phyloP scores from a whole-genome alignment of 2,797 vertebrate species.

The Pangasius djambal region DNA sequence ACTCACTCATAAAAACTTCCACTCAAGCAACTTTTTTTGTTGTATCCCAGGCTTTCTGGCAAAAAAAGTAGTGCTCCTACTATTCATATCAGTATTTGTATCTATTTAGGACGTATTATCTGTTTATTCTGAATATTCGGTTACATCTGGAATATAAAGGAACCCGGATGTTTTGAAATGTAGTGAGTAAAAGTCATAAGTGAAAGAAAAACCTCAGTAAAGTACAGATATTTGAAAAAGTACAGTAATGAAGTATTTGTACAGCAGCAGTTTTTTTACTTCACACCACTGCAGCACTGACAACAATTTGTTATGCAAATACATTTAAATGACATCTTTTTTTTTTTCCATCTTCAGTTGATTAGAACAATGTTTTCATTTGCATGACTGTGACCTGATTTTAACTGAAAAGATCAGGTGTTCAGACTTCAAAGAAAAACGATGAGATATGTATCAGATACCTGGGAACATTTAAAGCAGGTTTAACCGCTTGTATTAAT shows the following conservation, averaged over 20 bases:
- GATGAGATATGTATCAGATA: not conserved
- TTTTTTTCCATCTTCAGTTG: not conserved
- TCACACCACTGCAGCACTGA: not conserved
- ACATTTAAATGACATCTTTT: not conserved
- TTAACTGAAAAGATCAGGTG: not conserved
- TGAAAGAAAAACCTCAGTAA: not conserved
- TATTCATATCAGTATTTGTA: too few relatives aligned
- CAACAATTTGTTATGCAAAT: not conserved
- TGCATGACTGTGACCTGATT: not conserved
- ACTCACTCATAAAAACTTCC: not conserved
- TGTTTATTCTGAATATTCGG: not conserved
- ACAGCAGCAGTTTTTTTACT: not conserved
- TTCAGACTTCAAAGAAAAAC: not conserved
- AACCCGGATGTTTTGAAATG: not conserved
- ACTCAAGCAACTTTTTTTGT: not conserved
- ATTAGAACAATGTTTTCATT: too few relatives aligned
- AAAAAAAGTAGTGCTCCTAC: too few relatives aligned
- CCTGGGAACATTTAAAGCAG: slow-evolving; percentile 11
- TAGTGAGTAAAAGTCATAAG: not conserved
- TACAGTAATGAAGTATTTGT: not conserved
- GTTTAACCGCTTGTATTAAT: slow-evolving; percentile 13
- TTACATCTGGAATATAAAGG: not conserved
- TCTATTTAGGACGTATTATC: not conserved
- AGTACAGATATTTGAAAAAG: not conserved
- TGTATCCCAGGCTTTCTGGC: too few relatives aligned